Percentiles rank a stretch among this genome's conserved stretches.
phyloP scores from a whole-genome alignment of 2,888 invertebrate species.

The Ectemnius continuus region DNA sequence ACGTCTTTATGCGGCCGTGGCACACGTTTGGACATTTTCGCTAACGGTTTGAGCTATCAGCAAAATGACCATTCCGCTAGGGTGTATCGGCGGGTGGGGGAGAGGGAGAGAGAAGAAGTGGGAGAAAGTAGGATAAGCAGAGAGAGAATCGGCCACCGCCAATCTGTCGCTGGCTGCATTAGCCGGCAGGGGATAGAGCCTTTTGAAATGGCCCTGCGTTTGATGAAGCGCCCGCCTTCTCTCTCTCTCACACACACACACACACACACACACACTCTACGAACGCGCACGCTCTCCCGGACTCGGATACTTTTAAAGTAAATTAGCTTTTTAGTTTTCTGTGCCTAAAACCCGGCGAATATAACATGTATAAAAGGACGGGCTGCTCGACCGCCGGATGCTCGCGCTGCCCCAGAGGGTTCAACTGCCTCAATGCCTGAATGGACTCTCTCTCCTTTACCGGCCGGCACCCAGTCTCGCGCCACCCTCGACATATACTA shows the following conservation, averaged over 20 bases:
- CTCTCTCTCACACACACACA: no score
- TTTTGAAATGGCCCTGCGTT: slow-evolving; percentile 72
- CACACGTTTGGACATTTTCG: slow-evolving; percentile 71
- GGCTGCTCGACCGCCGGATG: slow-evolving; percentile 52
- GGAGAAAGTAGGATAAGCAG: slow-evolving; percentile 27
- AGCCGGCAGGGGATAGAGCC: slow-evolving; percentile 70
- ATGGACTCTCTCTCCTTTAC: slow-evolving; percentile 48
- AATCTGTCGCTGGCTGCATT: slow-evolving; percentile 78
- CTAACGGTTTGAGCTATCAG: slow-evolving; percentile 74
- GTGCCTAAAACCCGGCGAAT: slow-evolving; percentile 72
- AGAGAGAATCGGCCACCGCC: slow-evolving; percentile 67
- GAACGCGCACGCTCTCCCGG: slow-evolving; percentile 33
- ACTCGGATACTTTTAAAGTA: slow-evolving; percentile 77
- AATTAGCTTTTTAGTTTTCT: slow-evolving; percentile 78
- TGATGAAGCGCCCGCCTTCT: slow-evolving; percentile 63
- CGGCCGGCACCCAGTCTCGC: slow-evolving; percentile 16
- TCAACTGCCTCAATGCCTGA: slow-evolving; percentile 66
- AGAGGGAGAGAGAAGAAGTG: slow-evolving; percentile 35
- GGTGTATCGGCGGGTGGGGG: slow-evolving; percentile 38
- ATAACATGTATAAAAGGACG: slow-evolving; percentile 69
- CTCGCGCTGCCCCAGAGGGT: slow-evolving; percentile 54
- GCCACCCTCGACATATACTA: slow-evolving; percentile 12
- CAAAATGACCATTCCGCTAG: slow-evolving; percentile 74
- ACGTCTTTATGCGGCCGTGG: slow-evolving; percentile 52
- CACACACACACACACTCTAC: no score